Conservation (phyloP, 1,140 invertebrate genomes). For the Eufriesea mexicana region DNA sequence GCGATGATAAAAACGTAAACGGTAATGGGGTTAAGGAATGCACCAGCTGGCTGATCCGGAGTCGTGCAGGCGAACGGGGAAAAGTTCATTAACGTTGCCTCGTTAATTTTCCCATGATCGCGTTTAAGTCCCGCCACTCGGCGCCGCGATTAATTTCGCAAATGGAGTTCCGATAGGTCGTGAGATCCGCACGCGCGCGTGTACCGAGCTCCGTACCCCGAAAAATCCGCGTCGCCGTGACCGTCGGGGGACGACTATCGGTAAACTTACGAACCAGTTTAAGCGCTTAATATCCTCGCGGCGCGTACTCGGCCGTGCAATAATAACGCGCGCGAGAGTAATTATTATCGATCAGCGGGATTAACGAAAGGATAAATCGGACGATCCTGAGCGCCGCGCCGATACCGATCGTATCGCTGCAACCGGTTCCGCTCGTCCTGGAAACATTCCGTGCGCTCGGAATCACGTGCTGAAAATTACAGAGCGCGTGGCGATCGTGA, state of each 20-base stretch:
- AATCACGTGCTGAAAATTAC: not conserved
- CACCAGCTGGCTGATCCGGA: not conserved
- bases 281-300: not conserved
- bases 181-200: too few relatives aligned
- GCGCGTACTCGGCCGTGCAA: too few relatives aligned
- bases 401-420: not conserved
- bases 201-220: too few relatives aligned
- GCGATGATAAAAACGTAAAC: conserved; percentile 22
- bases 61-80: not conserved
- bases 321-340: not conserved
- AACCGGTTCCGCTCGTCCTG: not conserved
- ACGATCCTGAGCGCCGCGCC: not conserved
- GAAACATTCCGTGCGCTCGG: too few relatives aligned
- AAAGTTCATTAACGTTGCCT: conserved; percentile 17
- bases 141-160: not conserved
- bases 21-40: conserved; percentile 41
- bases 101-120: conserved; percentile 3
- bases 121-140: not conserved
- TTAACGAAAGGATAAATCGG: not conserved
- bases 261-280: not conserved
- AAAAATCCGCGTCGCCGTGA: too few relatives aligned
- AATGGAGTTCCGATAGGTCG: not conserved
- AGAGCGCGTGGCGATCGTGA: not conserved
- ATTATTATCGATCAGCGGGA: not conserved
- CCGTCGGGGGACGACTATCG: too few relatives aligned